Percentiles rank a stretch among this genome's conserved stretches.
These are phyloP conservation scores for Nyctereutes procyonoides DNA, from an alignment of 2,113 vertebrate genomes.

Conservation along the genomic window DNA sequence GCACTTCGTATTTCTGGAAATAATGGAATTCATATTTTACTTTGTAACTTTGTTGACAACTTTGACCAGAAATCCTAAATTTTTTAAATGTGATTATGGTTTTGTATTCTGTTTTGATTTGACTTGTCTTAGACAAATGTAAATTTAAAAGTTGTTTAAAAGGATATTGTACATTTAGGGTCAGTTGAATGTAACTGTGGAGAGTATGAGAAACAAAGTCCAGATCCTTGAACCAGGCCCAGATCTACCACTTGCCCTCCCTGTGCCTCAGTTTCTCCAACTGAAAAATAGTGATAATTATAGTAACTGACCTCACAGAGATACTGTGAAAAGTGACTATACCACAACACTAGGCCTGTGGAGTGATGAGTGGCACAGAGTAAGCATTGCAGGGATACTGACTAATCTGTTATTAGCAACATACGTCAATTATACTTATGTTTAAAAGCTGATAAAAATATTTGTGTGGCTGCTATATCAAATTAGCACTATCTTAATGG, in stretches of 20 bases:
- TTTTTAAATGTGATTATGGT: background rate
- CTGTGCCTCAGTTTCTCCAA: background rate
- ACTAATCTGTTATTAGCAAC: background rate
- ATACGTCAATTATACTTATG: background rate
- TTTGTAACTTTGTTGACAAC: background rate
- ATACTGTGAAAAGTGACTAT: background rate
- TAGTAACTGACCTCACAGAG: accelerated
- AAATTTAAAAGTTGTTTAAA: background rate
- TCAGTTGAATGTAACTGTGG: background rate
- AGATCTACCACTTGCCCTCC: background rate
- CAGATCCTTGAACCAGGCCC: background rate
- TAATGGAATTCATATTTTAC: background rate
- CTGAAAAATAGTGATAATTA: background rate
- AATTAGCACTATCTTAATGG: background rate
- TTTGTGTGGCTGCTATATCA: background rate
- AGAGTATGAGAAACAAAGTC: background rate
- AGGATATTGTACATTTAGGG: background rate
- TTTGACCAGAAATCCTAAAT: background rate
- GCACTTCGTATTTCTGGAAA: background rate
- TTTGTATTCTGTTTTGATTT: background rate
- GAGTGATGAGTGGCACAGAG: background rate
- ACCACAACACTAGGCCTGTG: background rate
- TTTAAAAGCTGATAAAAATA: background rate
- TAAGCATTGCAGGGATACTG: background rate
- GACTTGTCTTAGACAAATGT: background rate